Percentiles rank a stretch among this genome's conserved stretches.
Evolutionary conservation across 1,140 invertebrate species (phyloP).

Genomic region (Sitobion miscanthi): DNA sequence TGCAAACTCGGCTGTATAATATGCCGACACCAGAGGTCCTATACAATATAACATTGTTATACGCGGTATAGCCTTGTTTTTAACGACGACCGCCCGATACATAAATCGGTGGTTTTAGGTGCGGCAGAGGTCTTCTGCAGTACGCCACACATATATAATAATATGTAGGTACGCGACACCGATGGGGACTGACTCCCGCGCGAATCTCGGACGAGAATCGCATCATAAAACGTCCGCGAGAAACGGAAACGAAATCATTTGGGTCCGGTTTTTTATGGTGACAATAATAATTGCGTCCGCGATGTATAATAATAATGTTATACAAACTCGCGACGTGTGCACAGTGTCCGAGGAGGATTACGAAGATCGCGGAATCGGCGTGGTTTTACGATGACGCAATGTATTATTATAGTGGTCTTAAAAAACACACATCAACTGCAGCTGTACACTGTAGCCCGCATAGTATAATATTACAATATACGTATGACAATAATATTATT

Average conservation of each 20-base stretch:
- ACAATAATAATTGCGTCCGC: background rate
- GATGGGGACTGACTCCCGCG: background rate
- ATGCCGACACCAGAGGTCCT: background rate
- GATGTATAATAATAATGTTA: too few species aligned
- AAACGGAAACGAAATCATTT: background rate
- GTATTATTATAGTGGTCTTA: background rate
- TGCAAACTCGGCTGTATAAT: background rate
- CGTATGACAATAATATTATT: too few species aligned
- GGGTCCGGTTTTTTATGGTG: background rate
- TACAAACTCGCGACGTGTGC: too few species aligned
- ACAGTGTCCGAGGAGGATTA: background rate
- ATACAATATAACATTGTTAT: background rate
- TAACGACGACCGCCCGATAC: background rate
- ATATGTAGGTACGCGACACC: background rate
- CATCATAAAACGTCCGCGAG: background rate
- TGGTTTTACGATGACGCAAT: background rate
- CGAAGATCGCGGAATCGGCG: background rate
- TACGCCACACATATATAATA: too few species aligned
- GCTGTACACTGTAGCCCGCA: too few species aligned
- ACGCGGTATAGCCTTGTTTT: background rate
- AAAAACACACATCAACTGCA: background rate
- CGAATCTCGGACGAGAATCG: background rate
- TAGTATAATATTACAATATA: too few species aligned
- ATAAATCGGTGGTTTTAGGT: background rate
- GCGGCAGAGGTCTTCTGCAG: background rate